Base-by-base conservation (phyloP, 2,888 invertebrate species). In the Strigamia transsilvanica region DNA sequence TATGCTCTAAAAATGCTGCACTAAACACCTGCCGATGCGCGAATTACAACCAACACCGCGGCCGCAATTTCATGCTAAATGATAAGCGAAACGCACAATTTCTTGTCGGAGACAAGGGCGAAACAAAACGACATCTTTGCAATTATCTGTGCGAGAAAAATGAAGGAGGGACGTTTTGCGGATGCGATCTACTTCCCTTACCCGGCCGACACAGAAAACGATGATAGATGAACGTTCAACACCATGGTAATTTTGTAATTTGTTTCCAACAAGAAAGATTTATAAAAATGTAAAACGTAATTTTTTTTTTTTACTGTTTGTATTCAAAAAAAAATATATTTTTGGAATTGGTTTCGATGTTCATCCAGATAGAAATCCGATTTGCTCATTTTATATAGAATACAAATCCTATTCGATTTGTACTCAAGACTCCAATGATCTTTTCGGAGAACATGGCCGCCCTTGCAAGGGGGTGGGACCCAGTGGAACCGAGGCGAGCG, bases 131-230 rank as follows among this genome's bases (percentile, higher is more conserved):
- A 18, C n/a, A 56, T 82, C 91, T 93, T 91, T 93, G 93, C 88
- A 89, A 90, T 85, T 87, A 89, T 7, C 91, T 92, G 85, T 93
- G 93, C 87, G 88, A 90, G 51, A 90, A 91, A 85, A 93, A 93
- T 1, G 91, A 92, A 84, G 93, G 93, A 82, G 93, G 93, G n/a
- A 91, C 91, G 34, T 92, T 93, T 84, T 93, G 93, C 89, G 92
- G 92, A 88, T 93, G 93, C 88, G 92, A 93, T 88, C 89, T 92
- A 82, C 89, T 91, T 79, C 93, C 93, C 0, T 86, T 80, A 27
- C 80, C 80, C 9, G 38, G 79, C 6, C 73, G 27, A 23, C 23
- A n/a, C 6, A 10, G 10, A 32, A 73, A 73, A 27, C 13, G 12
- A 32, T 73, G 73, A 73, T 13, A 27, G 15, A 73, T 73, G 32